phyloP scores from a whole-genome alignment of 2,113 vertebrate species.

The Columba janthina region DNA sequence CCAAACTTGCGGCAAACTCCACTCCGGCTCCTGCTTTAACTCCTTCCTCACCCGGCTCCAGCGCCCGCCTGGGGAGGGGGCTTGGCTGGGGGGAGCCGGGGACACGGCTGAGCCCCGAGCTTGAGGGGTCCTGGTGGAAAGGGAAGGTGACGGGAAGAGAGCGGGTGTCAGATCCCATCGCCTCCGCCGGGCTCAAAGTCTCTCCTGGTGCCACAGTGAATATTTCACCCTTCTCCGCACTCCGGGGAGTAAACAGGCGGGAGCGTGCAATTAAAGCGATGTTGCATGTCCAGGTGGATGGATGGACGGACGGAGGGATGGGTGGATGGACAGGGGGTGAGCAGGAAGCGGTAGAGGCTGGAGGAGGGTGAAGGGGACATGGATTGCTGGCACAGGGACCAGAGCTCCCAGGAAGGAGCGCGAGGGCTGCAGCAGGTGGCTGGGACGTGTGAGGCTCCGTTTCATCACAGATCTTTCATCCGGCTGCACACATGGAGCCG shows the following conservation, averaged over 20 bases:
- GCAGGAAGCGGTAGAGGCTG: background rate
- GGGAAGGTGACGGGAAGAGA: conserved; percentile 40
- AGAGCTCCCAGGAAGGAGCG: background rate
- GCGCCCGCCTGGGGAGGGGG: background rate
- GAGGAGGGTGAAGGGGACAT: background rate
- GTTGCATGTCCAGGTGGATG: background rate
- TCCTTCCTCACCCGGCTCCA: background rate
- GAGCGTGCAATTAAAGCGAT: background rate
- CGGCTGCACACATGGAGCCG: rapidly evolving
- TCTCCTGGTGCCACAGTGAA: conserved; percentile 52
- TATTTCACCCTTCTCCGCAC: conserved; percentile 49
- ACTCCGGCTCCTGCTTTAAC: conserved; percentile 51
- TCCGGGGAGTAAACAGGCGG: background rate
- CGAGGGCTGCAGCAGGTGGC: background rate
- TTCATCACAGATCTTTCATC: background rate
- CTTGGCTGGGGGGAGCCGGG: background rate
- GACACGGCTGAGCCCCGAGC: background rate
- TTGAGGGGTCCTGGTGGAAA: conserved; percentile 12
- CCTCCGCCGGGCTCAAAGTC: background rate
- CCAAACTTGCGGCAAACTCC: conserved; percentile 58
- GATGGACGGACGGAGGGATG: background rate
- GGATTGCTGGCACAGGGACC: background rate
- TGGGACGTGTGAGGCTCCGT: background rate
- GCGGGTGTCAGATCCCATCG: conserved; percentile 55
- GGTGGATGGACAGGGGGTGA: background rate